Evolutionary conservation across 2,797 vertebrate genomes (phyloP), one percentile per base, ranked within the genome.

Genomic region (Eulemur mongoz): DNA sequence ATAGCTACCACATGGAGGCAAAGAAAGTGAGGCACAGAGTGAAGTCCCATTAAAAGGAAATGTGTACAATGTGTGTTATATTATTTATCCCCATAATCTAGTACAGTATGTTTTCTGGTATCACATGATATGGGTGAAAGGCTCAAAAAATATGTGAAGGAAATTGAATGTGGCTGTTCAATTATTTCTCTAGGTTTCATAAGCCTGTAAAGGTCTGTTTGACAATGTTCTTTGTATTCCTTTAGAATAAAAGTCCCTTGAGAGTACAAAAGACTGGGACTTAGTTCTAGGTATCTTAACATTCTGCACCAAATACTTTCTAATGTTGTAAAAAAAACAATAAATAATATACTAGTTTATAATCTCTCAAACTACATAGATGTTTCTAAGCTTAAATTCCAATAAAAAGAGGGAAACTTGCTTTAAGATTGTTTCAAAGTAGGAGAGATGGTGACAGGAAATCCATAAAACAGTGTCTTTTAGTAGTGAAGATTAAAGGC

Each of bases 391-490:
- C 17, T 65, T 81, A 91, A 88, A 76, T 65, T 72, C 27, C 5
- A 69, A 38, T 25, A 81, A 80, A 83, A 67, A 91, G 22, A 91
- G 38, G 32, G 13, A 91, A 86, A 84, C 2, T 61, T 96, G 22
- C 13, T 93, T 92, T 73, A 75, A 54, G 32, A 81, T 57, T 52
- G 4, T 27, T 93, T 73, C 57, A 72, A 61, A 93, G 22, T 48
- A 69, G 40, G 22, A 89, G 25, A 50, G 22, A 6, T 50, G 17
- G 11, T 85, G 35, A 91, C 2, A 80, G 48, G 32, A 96, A 84
- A 88, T 76, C 15, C 27, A 84, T 80, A 93, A 93, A 92, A 93
- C 89, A 17, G n/a, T 67, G 5, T 67, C 45, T 91, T 52, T 48
- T 35, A 89, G 43, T 65, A 93, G 45, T 22, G 10, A 91, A 25